Evolutionary conservation across 2,888 invertebrate genomes (phyloP), one percentile per base, ranked within the genome.

Genomic region (Mactromeris polynyma): DNA sequence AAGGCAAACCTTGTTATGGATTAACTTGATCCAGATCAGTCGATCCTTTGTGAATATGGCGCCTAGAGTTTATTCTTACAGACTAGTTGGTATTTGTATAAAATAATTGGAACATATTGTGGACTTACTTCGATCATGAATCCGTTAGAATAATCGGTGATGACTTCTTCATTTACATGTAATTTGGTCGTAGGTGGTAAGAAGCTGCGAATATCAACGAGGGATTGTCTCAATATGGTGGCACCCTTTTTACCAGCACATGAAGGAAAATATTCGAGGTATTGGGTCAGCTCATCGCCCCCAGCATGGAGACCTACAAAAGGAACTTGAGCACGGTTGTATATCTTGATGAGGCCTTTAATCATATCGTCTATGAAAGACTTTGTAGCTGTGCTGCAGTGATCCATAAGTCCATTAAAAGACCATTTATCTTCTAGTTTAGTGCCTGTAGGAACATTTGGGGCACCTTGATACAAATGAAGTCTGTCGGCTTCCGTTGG

Each of bases 261-360:
- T 19, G 69, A 64, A 1, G 80, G 81, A 36, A 90, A 91, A 11
- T 58, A 4, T 31, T 80, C 51, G 11, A 85, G 77, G 33, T 64
- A 90, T 33, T 87, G 36, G 0, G 87, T 87, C 7, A 83, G 33
- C 14, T 83, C 91, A 58, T 91, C 91, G 6, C 91, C 91, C n/a
- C 91, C 90, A 26, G 87, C 90, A n/a, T 90, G 88, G 64, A 91
- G 83, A 19, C 38, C 83, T 9, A 3, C 40, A 0, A 90, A 21
- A 1, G 36, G 33, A 6, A 86, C 81, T 0, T 17, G 9, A 11
- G 87, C 81, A 0, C 0, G 54, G 1, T n/a, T 21, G 69, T 89
- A 91, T 2, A 87, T 38, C 6, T 36, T 4, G 0, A 26, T n/a
- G 6, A 91, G 69, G 21, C 33, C 14, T 11, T 38, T 33, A 17